Evolutionary conservation across 2,113 vertebrate species (phyloP).

Genomic region (Cephalopterus ornatus): DNA sequence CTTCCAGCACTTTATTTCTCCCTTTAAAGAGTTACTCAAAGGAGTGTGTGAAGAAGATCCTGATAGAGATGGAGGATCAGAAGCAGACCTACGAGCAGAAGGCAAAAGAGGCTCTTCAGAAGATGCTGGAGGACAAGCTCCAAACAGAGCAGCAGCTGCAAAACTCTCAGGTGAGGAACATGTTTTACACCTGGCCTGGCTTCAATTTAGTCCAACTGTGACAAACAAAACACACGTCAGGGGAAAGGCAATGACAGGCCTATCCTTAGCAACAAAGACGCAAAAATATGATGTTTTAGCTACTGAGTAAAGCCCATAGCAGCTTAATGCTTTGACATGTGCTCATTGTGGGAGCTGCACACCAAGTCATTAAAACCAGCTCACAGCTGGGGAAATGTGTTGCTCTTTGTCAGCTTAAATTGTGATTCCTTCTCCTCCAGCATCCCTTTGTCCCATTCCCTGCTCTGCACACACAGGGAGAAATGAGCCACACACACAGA

Average conservation of each 20-base stretch:
- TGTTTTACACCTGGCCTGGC: neutral
- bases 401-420: neutral
- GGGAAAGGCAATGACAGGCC: neutral
- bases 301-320: neutral
- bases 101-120: conserved; percentile 84
- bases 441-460: neutral
- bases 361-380: neutral
- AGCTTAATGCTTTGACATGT: neutral
- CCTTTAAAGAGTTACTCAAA: conserved; percentile 73
- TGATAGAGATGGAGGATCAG: conserved; percentile 90
- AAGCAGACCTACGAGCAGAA: conserved; percentile 86
- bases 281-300: neutral
- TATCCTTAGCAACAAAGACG: neutral
- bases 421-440: neutral
- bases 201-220: neutral
- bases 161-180: conserved; percentile 77
- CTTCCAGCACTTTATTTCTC: neutral
- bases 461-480: neutral
- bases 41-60: conserved; percentile 81
- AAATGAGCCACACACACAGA: neutral
- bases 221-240: neutral
- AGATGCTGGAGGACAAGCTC: conserved; percentile 83
- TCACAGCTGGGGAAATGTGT: neutral
- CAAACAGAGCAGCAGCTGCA: conserved; percentile 78
- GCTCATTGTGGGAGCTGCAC: neutral